phyloP scores from a whole-genome alignment of 2,888 invertebrate species.

The Dilophus febrilis region DNA sequence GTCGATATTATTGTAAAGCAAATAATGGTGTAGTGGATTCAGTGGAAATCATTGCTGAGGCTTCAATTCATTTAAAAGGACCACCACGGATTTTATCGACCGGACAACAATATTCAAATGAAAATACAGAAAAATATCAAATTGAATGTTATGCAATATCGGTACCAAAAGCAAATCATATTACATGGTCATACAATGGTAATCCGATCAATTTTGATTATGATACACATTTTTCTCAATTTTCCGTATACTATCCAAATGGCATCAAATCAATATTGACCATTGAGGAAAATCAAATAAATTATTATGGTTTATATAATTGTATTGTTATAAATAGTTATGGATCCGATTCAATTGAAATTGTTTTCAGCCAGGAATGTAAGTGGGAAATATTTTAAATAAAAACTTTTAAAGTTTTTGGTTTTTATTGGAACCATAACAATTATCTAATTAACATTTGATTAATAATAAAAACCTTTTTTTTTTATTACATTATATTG shows the following conservation, averaged over 20 bases:
- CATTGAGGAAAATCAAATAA: slow-evolving; percentile 67
- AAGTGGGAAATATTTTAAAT: slow-evolving; percentile 26
- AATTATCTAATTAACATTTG: too few relatives aligned
- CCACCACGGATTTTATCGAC: slow-evolving; percentile 68
- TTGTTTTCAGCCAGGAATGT: slow-evolving; percentile 76
- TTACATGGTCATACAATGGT: slow-evolving; percentile 76
- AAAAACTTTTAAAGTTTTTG: too few relatives aligned
- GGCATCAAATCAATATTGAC: slow-evolving; percentile 80
- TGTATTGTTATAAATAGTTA: slow-evolving; percentile 85
- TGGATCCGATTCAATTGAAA: slow-evolving; percentile 71
- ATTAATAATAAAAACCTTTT: too few relatives aligned
- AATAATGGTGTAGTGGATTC: slow-evolving; percentile 76
- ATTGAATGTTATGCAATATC: slow-evolving; percentile 81
- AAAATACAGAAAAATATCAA: slow-evolving; percentile 48
- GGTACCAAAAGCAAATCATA: slow-evolving; percentile 72
- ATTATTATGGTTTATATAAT: slow-evolving; percentile 84
- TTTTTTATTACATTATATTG: too few relatives aligned
- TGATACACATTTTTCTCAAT: slow-evolving; percentile 54
- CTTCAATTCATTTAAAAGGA: slow-evolving; percentile 63
- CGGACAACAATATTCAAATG: slow-evolving; percentile 63
- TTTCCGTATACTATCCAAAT: slow-evolving; percentile 55
- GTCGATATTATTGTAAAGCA: slow-evolving; percentile 78
- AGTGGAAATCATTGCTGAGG: slow-evolving; percentile 65
- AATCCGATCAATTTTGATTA: slow-evolving; percentile 58
- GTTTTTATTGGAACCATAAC: too few relatives aligned